phyloP scores from a whole-genome alignment of 2,888 invertebrate genomes.

The Drosophila pseudotalamancana region DNA sequence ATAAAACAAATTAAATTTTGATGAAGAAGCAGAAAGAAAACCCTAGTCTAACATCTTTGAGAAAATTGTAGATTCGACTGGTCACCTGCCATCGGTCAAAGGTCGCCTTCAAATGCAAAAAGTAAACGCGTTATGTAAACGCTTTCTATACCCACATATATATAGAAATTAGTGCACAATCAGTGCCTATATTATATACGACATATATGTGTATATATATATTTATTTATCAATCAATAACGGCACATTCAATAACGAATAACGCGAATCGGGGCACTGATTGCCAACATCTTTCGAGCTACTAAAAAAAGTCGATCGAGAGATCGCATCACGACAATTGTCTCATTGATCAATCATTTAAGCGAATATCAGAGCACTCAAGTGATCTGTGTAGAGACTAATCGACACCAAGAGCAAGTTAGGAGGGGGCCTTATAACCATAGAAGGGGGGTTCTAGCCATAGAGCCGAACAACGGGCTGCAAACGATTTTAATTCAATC shows the following conservation, averaged over 20 bases:
- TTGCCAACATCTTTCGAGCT: conserved; percentile 40
- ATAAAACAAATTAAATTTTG: no score
- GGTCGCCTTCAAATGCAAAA: neutral
- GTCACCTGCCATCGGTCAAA: conserved; percentile 6
- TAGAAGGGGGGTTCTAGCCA: conserved; percentile 2
- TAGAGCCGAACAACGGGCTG: conserved; percentile 64
- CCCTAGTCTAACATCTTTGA: no score
- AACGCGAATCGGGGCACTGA: conserved; percentile 45
- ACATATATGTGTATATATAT: conserved; percentile 21
- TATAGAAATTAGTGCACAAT: conserved; percentile 36
- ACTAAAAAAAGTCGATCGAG: conserved; percentile 42
- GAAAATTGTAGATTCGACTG: no score
- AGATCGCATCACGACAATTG: conserved; percentile 59
- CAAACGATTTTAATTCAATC: conserved; percentile 84
- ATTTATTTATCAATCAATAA: conserved; percentile 67
- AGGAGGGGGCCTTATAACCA: no score
- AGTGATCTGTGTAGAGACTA: conserved; percentile 78
- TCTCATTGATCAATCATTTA: conserved; percentile 83
- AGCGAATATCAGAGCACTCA: conserved; percentile 66
- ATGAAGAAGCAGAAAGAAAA: no score
- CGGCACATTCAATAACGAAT: conserved; percentile 52
- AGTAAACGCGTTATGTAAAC: conserved; percentile 46
- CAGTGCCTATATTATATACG: conserved; percentile 4
- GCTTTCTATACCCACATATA: neutral
- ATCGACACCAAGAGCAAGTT: conserved; percentile 62